Conservation (phyloP, 2,113 vertebrate species). For the Pseudorectes ferrugineus region DNA sequence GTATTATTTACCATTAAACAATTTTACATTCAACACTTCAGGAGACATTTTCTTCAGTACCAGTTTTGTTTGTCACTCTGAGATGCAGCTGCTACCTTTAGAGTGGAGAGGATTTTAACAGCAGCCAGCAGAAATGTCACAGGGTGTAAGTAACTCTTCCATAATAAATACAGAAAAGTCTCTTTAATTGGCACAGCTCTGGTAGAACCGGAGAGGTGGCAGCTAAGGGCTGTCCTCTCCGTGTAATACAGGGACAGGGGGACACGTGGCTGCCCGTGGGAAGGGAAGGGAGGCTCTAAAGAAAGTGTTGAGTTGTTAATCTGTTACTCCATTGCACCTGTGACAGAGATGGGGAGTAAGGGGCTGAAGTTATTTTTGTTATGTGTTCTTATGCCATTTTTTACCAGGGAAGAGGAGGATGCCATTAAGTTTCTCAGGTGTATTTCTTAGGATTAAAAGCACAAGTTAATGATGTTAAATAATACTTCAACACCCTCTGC, state of each 20-base stretch:
- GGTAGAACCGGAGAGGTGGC: neutral
- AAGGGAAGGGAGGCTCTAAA: neutral
- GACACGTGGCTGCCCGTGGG: neutral
- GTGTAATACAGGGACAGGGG: neutral
- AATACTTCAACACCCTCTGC: neutral
- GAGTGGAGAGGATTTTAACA: neutral
- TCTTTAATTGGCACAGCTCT: constrained; percentile 16
- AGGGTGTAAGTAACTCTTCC: neutral
- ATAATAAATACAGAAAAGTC: neutral
- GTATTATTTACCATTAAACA: neutral
- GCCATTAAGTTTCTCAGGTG: neutral
- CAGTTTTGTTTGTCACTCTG: neutral
- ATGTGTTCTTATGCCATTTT: neutral
- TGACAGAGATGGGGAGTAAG: neutral
- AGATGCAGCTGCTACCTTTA: neutral
- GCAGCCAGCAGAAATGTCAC: constrained; percentile 22
- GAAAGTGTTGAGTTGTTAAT: neutral
- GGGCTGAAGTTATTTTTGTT: neutral
- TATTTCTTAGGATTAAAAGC: neutral
- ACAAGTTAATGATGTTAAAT: neutral
- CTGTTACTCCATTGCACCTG: neutral
- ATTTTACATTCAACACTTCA: neutral
- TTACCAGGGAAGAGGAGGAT: neutral
- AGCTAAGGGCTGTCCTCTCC: neutral
- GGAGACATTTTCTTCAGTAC: neutral